phyloP scores from a whole-genome alignment of 2,113 vertebrate species.

The Motacilla tschutschensis region DNA sequence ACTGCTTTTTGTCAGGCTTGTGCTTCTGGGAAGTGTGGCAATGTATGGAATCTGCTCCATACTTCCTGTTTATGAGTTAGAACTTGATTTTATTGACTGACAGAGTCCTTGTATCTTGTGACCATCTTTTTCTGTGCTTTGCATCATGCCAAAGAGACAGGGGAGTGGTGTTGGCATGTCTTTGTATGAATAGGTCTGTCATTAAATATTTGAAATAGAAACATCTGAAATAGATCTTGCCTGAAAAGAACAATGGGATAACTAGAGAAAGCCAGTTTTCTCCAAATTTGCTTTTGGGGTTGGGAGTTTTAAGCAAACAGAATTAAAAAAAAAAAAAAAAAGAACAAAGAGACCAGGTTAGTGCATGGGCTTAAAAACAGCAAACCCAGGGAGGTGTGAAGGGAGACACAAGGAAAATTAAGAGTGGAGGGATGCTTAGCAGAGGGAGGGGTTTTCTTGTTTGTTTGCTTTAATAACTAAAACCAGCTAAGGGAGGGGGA shows the following conservation, averaged over 20 bases:
- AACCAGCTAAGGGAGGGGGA: not conserved
- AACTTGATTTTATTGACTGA: slow-evolving; percentile 32
- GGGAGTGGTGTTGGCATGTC: slow-evolving; percentile 65
- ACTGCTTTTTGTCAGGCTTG: not conserved
- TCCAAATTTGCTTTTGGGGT: slow-evolving; percentile 28
- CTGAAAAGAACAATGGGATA: slow-evolving; percentile 56
- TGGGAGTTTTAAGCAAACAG: slow-evolving; percentile 9
- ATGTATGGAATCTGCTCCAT: not conserved
- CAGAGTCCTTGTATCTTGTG: slow-evolving; percentile 32
- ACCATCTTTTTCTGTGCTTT: slow-evolving; percentile 45
- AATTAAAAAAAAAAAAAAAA: not conserved
- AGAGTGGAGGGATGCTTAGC: not conserved
- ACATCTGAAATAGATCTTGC: slow-evolving; percentile 68
- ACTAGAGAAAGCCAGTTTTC: slow-evolving; percentile 58
- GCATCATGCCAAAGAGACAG: slow-evolving; percentile 50
- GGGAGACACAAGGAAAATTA: not conserved
- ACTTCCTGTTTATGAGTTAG: not conserved
- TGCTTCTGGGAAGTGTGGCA: not conserved
- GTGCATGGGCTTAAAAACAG: not conserved
- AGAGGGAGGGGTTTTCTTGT: not conserved
- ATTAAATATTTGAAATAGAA: slow-evolving; percentile 68
- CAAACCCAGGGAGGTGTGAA: not conserved
- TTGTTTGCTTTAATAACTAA: not conserved
- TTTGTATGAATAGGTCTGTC: slow-evolving; percentile 67
- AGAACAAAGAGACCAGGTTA: not conserved